phyloP scores from a whole-genome alignment of 2,797 vertebrate genomes.

The Rousettus madagascariensis region DNA sequence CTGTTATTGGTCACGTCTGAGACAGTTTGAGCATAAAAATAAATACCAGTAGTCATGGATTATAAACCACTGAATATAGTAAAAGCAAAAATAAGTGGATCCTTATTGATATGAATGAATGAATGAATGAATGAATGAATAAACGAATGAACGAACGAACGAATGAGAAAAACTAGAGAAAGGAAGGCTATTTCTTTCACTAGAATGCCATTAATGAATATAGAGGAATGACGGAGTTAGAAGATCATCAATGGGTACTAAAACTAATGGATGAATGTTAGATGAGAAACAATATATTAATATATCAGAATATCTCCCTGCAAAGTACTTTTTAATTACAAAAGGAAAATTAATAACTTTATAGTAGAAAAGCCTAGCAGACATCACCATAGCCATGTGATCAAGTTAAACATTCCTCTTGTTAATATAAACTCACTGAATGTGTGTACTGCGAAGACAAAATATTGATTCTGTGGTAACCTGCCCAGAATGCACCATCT shows the following conservation, averaged over 20 bases:
- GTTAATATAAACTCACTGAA: neutral
- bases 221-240: neutral
- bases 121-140: neutral
- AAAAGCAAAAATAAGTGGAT: neutral
- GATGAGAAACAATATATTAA: neutral
- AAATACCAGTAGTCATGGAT: neutral
- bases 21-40: neutral
- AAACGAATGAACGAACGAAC: neutral
- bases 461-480: neutral
- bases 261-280: neutral
- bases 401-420: neutral
- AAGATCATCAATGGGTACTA: neutral
- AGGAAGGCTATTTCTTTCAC: neutral
- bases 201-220: neutral
- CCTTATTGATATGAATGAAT: neutral
- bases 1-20: neutral
- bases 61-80: neutral
- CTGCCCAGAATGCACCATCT: neutral
- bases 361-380: neutral
- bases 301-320: neutral
- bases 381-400: neutral
- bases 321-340: neutral
- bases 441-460: neutral
- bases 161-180: neutral
- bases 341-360: neutral